Evolutionary conservation across 1,140 invertebrate genomes (phyloP).

Genomic region (Lasioglossum baleicum): DNA sequence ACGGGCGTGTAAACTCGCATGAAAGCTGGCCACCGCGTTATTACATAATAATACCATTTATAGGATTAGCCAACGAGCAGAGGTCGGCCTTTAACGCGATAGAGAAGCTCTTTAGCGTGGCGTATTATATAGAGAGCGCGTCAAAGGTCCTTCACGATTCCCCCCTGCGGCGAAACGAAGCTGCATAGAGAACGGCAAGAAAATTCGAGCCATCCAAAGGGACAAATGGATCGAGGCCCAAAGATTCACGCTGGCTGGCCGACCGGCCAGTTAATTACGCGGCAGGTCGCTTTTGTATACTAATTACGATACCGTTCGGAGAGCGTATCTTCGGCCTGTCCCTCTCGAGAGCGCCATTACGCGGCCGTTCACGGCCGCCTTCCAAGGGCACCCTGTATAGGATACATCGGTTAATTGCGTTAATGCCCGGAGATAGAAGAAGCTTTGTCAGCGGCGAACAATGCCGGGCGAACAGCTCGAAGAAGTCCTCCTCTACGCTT

Average conservation of each 20-base stretch:
- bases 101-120: too few species aligned
- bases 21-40: too few species aligned
- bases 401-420: constrained; percentile 54
- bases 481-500: constrained; percentile 6
- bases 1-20: too few species aligned
- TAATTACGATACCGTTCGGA: constrained; percentile 48
- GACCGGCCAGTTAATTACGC: constrained; percentile 48
- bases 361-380: constrained; percentile 1
- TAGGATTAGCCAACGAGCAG: too few species aligned
- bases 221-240: constrained; percentile 36
- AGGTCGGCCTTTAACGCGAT: too few species aligned
- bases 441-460: constrained; percentile 55
- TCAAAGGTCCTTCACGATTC: too few species aligned
- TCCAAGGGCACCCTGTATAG: constrained; percentile 26
- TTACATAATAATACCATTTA: too few species aligned
- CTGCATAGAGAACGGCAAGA: too few species aligned
- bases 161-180: too few species aligned
- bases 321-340: background rate
- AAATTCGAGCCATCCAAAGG: too few species aligned
- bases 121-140: too few species aligned
- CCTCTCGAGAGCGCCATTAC: constrained; percentile 11
- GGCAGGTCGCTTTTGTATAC: constrained; percentile 45
- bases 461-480: constrained; percentile 37
- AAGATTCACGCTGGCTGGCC: constrained; percentile 37
- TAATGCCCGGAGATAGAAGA: constrained; percentile 55